Evolutionary conservation across 2,113 vertebrate genomes (phyloP).

Genomic region (Gila orcuttii): DNA sequence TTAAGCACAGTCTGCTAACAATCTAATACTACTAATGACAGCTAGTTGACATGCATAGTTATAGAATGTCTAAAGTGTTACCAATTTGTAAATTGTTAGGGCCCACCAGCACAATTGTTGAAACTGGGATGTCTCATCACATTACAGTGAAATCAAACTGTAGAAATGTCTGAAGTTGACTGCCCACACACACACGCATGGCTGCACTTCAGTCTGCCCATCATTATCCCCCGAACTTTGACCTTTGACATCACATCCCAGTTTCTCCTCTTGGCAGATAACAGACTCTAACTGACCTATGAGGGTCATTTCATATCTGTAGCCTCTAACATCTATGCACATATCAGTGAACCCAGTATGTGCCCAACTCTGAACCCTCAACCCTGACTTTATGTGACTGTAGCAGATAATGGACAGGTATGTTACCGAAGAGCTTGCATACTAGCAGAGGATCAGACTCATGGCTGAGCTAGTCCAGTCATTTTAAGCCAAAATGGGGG

Average conservation of each 20-base stretch:
- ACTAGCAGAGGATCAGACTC: not conserved
- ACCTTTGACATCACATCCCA: conserved; percentile 16
- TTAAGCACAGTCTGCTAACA: too few species aligned
- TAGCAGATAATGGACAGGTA: not conserved
- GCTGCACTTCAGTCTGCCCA: not conserved
- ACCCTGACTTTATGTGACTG: not conserved
- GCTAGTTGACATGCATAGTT: too few species aligned
- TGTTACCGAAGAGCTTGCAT: not conserved
- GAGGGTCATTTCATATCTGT: not conserved
- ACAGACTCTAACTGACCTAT: not conserved
- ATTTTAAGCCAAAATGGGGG: too few species aligned
- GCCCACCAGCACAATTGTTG: not conserved
- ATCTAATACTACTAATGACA: too few species aligned
- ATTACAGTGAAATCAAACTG: not conserved
- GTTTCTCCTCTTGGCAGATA: not conserved
- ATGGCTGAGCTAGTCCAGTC: not conserved
- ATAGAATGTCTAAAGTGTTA: too few species aligned
- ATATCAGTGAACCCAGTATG: not conserved
- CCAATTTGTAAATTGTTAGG: not conserved
- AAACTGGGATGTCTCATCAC: not conserved
- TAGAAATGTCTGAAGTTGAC: conserved; percentile 7
- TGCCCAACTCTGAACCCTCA: not conserved
- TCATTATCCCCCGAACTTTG: conserved; percentile 6
- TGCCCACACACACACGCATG: not conserved
- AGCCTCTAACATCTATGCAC: conserved; percentile 1